Evolutionary conservation across 1,140 invertebrate genomes (phyloP).

Genomic region (Pogonomyrmex californicus): DNA sequence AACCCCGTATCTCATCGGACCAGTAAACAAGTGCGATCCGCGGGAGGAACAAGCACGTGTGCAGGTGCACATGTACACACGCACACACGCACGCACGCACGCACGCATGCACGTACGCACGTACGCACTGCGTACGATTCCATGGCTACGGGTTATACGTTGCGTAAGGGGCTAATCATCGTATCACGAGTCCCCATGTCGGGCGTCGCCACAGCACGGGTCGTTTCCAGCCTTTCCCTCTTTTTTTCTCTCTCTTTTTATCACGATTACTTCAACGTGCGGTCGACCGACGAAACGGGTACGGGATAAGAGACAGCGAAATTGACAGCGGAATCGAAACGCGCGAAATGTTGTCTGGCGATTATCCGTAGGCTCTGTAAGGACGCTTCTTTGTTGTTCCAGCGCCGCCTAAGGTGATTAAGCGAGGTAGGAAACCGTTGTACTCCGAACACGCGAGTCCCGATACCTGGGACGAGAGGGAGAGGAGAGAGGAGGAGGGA

Average conservation of each 20-base stretch:
- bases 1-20: not conserved
- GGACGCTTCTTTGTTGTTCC: not conserved
- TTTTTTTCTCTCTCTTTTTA: not conserved
- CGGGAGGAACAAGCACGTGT: constrained; percentile 25
- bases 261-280: not conserved
- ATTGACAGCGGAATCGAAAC: not conserved
- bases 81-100: not conserved
- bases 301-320: not conserved
- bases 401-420: not conserved
- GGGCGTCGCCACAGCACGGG: not conserved
- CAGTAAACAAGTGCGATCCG: constrained; percentile 30
- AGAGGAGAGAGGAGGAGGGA: not conserved
- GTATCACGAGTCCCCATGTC: constrained; percentile 1
- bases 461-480: not conserved
- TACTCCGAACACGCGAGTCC: not conserved
- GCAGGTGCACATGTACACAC: constrained; percentile 23
- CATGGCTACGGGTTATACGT: not conserved
- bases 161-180: constrained; percentile 53
- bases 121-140: constrained; percentile 21
- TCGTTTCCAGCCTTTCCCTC: not conserved
- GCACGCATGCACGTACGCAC: not conserved
- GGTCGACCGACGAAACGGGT: not conserved
- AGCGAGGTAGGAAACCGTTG: not conserved
- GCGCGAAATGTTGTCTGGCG: not conserved
- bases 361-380: not conserved